Evolutionary conservation across 2,113 vertebrate genomes (phyloP), one percentile per base, ranked within the genome.

Genomic region (Daboia siamensis): DNA sequence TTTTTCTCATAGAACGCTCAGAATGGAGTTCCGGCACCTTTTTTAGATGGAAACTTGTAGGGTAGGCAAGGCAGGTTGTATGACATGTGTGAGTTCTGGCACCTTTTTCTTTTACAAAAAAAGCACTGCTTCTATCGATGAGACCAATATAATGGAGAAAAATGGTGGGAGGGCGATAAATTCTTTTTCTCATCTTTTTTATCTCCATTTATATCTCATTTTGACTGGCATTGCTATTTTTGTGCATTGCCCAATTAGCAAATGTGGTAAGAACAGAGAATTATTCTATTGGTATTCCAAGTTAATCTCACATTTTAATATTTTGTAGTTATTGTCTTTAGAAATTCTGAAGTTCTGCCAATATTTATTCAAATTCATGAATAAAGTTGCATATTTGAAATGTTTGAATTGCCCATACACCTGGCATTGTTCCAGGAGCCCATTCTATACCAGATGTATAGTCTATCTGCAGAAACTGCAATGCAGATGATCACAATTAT

Each of bases 161-260:
- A 39, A 80, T 8, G 3, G 6, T 39, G 3, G 17, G 3, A 21
- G 33, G 17, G 33, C 33, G 6, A 44, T 80, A 80, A 21, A 2
- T 80, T 39, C 12, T 69, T 69, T 69, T 69, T 69, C 64, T 69
- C 74, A 15, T 44, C 4, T 26, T 26, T 80, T 80, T 39, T 74
- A 51, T 52, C 15, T 21, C 29, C 54, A 4, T 85, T 92, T 56
- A 59, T 48, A 54, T 91, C 64, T 93, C 87, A 87, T 93, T 95
- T 95, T 94, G 94, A 93, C 93, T 92, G 94, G 95, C 91, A 91
- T 90, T 94, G 94, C 69, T 95, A 1, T 23, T 57, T 80, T 96
- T 96, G 93, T 96, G 94, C 92, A 96, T 96, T 95, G 93, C 90
- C 93, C 96, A 94, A 96, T 94, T 94, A 94, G 96, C 94, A 90